Base-by-base conservation (phyloP, 2,797 vertebrate species). In the Chiroxiphia lanceolata region DNA sequence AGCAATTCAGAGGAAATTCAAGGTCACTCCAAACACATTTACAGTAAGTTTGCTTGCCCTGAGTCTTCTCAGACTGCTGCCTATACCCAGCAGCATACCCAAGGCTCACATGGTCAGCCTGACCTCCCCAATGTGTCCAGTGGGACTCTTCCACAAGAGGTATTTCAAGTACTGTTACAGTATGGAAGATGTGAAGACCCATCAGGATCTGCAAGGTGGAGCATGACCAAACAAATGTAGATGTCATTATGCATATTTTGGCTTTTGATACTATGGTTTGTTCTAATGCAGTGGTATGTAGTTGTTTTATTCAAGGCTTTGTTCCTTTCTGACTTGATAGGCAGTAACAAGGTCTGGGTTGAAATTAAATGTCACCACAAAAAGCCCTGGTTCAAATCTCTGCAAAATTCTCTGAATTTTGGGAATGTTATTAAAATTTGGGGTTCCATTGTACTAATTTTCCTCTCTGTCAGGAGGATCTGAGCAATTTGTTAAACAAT, bases 1-100 rank as follows among this genome's bases (percentile, higher is more conserved):
- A 93, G 21, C 29, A n/a, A 19, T 67, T 87, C 31, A 82, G 63
- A 89, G 31, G 56, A 84, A 90, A 87, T 33, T 19, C 47, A 74
- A 13, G 80, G 48, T 45, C 76, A 42, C 10, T 56, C 29, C 3
- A 7, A 83, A 90, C 14, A 67, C 3, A 12, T 81, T 42, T 60
- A 18, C 18, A 70, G n/a, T 20, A 83, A 50, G 17, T 47, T 69
- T 72, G 9, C 4, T 92, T 79, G 27, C 47, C 25, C 19, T 60
- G 48, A n/a, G 27, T 63, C 25, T 81, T 20, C 31, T 65, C 47
- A 68, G 22, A 26, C 23, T 69, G 15, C 19, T 47, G 25, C 25
- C 36, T 56, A 6, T 17, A n/a, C 0, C 29, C 29, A 61, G 54
- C 13, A 83, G 53, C 38, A 83, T 10, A 19, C 1, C 7, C n/a